These are phyloP conservation scores for Parthenolecanium corni DNA, from an alignment of 2,888 invertebrate species.

Conservation along the genomic window DNA sequence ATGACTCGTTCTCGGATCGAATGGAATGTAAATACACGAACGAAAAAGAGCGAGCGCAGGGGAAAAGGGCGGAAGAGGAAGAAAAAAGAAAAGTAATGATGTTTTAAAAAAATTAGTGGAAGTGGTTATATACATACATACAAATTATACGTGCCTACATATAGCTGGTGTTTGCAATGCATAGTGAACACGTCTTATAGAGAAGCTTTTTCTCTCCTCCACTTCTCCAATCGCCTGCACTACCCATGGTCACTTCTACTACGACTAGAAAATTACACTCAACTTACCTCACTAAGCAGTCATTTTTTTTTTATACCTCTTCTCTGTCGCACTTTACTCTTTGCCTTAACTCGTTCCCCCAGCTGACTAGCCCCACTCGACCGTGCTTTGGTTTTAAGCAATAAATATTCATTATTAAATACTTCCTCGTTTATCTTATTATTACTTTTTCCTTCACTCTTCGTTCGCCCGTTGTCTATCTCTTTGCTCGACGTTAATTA, in stretches of 20 bases:
- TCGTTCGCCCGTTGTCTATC: neutral
- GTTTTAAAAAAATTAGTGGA: constrained; percentile 2
- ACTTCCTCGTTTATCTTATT: constrained; percentile 21
- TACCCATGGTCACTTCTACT: neutral
- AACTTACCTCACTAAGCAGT: neutral
- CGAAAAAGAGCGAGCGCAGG: constrained; percentile 6
- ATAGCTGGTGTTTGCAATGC: constrained; percentile 19
- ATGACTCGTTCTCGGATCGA: constrained; percentile 20
- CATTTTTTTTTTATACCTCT: constrained; percentile 6
- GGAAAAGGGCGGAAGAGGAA: neutral
- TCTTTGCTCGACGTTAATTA: neutral
- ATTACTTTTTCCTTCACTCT: neutral
- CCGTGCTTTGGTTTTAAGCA: constrained; percentile 6
- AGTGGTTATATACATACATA: neutral
- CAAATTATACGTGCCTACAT: too few relatives aligned
- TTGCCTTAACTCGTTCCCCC: neutral
- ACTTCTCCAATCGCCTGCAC: neutral
- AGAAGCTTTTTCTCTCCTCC: neutral
- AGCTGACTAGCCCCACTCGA: neutral
- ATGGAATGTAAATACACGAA: constrained; percentile 25
- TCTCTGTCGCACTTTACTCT: too few relatives aligned
- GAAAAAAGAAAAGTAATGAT: neutral
- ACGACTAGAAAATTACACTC: neutral
- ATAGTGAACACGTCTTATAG: constrained; percentile 17
- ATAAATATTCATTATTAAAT: constrained; percentile 24